Conservation (phyloP, 2,797 vertebrate species). For the Emydoidea blandingii region DNA sequence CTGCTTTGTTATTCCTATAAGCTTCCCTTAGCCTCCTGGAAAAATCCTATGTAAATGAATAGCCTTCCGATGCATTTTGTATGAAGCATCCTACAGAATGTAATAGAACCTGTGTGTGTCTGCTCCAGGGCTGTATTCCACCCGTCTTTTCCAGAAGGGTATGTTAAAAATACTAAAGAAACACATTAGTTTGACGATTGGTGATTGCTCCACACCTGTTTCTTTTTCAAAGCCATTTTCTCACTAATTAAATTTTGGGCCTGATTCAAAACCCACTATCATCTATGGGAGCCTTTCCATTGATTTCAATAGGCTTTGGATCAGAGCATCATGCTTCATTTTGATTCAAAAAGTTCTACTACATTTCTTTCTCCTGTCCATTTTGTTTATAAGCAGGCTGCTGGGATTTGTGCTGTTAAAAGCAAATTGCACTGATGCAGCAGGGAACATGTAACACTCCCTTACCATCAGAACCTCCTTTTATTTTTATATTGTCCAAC, state of each 20-base stretch:
- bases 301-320: not conserved
- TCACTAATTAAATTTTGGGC: not conserved
- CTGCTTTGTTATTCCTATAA: not conserved
- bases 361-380: fast-evolving
- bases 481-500: not conserved
- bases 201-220: not conserved
- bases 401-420: not conserved
- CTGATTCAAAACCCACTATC: not conserved
- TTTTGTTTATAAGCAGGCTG: not conserved
- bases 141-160: not conserved
- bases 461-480: not conserved
- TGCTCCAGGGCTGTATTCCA: not conserved
- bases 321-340: not conserved
- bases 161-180: not conserved
- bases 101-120: not conserved
- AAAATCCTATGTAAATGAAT: not conserved
- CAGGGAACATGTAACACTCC: not conserved
- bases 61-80: not conserved
- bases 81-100: not conserved
- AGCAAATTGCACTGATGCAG: not conserved
- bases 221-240: not conserved
- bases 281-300: not conserved
- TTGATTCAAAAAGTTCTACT: not conserved
- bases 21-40: not conserved
- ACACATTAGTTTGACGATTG: not conserved